These are phyloP conservation scores for Caenorhabditis drosophilae DNA, from an alignment of 2,888 invertebrate species.

Conservation along the genomic window DNA sequence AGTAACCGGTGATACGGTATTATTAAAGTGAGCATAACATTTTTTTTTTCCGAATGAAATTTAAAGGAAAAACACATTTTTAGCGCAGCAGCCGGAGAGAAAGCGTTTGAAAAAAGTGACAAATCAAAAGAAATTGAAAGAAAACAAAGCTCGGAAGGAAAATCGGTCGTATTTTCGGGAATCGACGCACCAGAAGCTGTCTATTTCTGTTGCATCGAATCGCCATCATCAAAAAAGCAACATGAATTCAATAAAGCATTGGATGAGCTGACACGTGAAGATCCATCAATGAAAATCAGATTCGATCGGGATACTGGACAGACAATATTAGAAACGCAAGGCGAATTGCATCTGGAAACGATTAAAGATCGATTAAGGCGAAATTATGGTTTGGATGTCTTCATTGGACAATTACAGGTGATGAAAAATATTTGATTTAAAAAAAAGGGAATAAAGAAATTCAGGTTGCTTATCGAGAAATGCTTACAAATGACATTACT, in stretches of 20 bases:
- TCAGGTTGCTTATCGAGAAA: slow-evolving; percentile 62
- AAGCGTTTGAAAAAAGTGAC: slow-evolving; percentile 8
- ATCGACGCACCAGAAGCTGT: slow-evolving; percentile 88
- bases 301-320: slow-evolving; percentile 73
- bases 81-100: slow-evolving; percentile 7
- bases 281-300: slow-evolving; percentile 62
- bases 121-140: neutral
- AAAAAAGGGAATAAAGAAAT: too few species aligned
- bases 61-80: neutral
- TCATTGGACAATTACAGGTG: slow-evolving; percentile 88
- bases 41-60: neutral
- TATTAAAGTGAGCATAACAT: slow-evolving; percentile 4
- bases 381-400: slow-evolving; percentile 86
- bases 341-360: slow-evolving; percentile 89
- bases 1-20: slow-evolving; percentile 74
- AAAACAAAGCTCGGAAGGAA: slow-evolving; percentile 5
- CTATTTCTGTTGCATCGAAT: slow-evolving; percentile 93
- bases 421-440: too few species aligned
- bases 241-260: slow-evolving; percentile 60
- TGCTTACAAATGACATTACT: slow-evolving; percentile 32
- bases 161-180: slow-evolving; percentile 70
- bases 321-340: slow-evolving; percentile 72
- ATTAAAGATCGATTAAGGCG: slow-evolving; percentile 77
- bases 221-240: slow-evolving; percentile 75
- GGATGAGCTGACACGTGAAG: slow-evolving; percentile 51